These are phyloP conservation scores for Pogoniulus pusillus DNA, from an alignment of 2,797 vertebrate species.

Conservation along the genomic window DNA sequence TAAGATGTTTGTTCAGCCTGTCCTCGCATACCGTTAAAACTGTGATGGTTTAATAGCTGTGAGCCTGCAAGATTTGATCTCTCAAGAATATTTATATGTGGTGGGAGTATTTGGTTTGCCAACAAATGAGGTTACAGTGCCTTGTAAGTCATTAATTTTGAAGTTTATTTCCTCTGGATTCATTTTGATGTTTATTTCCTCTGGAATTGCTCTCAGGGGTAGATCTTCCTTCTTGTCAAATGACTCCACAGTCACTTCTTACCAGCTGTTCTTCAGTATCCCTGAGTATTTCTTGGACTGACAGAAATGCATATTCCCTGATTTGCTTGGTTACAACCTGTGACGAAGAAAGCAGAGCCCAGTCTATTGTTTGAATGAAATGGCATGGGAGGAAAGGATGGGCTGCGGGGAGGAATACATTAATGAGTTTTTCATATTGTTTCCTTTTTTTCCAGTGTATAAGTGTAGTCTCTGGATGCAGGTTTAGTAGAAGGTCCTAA, in stretches of 20 bases:
- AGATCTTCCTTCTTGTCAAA: slow-evolving; percentile 53
- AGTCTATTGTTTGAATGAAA: neutral
- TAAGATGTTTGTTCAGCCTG: slow-evolving; percentile 56
- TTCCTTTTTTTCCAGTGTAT: neutral
- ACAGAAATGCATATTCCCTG: neutral
- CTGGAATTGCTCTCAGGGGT: slow-evolving; percentile 48
- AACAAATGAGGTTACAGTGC: slow-evolving; percentile 56
- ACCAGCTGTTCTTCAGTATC: slow-evolving; percentile 37
- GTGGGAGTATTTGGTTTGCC: slow-evolving; percentile 61
- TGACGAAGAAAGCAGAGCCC: neutral
- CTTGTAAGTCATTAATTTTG: slow-evolving; percentile 61
- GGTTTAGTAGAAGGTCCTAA: neutral
- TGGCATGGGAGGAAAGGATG: neutral
- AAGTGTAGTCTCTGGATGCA: neutral
- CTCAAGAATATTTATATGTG: slow-evolving; percentile 54
- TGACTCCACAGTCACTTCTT: slow-evolving; percentile 1
- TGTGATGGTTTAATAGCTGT: slow-evolving; percentile 44
- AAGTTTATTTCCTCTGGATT: slow-evolving; percentile 43
- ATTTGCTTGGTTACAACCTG: neutral
- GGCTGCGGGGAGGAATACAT: neutral
- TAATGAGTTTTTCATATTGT: neutral
- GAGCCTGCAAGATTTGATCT: slow-evolving; percentile 36
- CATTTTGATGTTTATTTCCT: slow-evolving; percentile 63
- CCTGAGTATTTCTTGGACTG: neutral
- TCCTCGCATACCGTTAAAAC: slow-evolving; percentile 29